Percentiles rank a stretch among this genome's conserved stretches.
Evolutionary conservation across 2,113 vertebrate genomes (phyloP).

Genomic region (Dolichotis patagonum): DNA sequence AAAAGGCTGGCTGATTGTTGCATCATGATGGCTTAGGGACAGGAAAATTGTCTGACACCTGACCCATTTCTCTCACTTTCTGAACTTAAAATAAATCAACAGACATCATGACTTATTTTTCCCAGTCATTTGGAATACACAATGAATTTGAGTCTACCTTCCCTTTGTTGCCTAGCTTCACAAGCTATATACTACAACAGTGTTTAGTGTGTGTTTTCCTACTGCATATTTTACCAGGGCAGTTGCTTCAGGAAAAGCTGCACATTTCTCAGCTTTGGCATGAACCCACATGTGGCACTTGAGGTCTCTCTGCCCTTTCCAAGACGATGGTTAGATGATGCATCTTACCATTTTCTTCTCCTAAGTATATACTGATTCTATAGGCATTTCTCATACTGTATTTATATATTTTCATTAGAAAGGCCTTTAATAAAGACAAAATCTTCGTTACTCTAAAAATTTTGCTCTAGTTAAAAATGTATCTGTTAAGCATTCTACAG

Average conservation of each 20-base stretch:
- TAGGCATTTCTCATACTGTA: conserved; percentile 1
- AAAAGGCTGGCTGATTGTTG: conserved; percentile 6
- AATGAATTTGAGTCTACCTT: background rate
- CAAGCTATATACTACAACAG: background rate
- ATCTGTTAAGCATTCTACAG: background rate
- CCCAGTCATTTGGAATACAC: background rate
- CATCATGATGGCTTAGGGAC: conserved; percentile 34
- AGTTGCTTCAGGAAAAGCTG: conserved; percentile 62
- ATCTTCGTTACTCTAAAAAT: background rate
- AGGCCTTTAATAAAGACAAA: background rate
- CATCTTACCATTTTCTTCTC: conserved; percentile 43
- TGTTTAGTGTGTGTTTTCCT: background rate
- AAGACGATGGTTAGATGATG: background rate
- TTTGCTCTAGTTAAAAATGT: background rate
- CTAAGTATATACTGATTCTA: background rate
- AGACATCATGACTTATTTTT: background rate
- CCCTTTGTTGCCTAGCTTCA: background rate
- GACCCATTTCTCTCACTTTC: conserved; percentile 59
- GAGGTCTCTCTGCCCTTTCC: conserved; percentile 17
- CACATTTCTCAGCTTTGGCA: conserved; percentile 62
- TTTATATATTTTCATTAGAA: background rate
- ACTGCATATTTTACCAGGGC: conserved; percentile 27
- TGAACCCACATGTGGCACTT: conserved; percentile 39
- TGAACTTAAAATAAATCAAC: conserved; percentile 65
- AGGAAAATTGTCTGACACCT: conserved; percentile 65